phyloP scores from a whole-genome alignment of 2,113 vertebrate genomes.

The Hiodon alosoides region DNA sequence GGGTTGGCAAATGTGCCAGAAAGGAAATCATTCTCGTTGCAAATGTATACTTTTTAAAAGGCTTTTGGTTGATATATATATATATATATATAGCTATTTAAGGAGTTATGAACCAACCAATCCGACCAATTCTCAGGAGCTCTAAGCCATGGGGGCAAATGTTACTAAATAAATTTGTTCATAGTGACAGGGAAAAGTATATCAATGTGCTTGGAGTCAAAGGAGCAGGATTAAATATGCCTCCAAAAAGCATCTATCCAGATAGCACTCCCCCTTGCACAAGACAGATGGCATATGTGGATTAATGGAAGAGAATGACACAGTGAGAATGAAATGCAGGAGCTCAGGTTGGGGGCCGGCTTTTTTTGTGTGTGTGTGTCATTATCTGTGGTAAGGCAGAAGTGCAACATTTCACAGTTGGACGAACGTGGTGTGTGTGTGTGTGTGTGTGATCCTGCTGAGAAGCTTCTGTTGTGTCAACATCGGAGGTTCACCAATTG shows the following conservation, averaged over 20 bases:
- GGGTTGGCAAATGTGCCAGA: too few relatives aligned
- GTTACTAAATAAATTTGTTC: too few relatives aligned
- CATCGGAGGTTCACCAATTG: constrained; percentile 20
- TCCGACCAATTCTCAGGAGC: too few relatives aligned
- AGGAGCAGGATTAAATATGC: neutral
- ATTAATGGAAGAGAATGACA: neutral
- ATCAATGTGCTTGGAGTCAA: neutral
- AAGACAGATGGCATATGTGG: neutral
- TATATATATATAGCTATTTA: too few relatives aligned
- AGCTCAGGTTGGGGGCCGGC: constrained; percentile 35
- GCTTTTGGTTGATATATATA: too few relatives aligned
- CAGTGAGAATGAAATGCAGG: neutral
- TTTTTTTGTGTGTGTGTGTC: constrained; percentile 36
- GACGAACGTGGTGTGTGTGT: constrained; percentile 49
- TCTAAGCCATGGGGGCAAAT: too few relatives aligned
- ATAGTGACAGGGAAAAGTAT: neutral
- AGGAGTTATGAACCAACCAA: too few relatives aligned
- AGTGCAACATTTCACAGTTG: constrained; percentile 69
- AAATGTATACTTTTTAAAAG: too few relatives aligned
- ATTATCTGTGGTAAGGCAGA: constrained; percentile 53
- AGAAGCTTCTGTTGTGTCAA: constrained; percentile 31
- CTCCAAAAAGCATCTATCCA: neutral
- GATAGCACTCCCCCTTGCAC: neutral
- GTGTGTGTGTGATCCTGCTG: constrained; percentile 27
- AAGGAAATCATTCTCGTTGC: too few relatives aligned